A percentile compares a stretch with the other conserved stretches of the same genome.
Conservation (phyloP, 53 echinoderm and acorn worm species). For the Stichopus horrens region DNA sequence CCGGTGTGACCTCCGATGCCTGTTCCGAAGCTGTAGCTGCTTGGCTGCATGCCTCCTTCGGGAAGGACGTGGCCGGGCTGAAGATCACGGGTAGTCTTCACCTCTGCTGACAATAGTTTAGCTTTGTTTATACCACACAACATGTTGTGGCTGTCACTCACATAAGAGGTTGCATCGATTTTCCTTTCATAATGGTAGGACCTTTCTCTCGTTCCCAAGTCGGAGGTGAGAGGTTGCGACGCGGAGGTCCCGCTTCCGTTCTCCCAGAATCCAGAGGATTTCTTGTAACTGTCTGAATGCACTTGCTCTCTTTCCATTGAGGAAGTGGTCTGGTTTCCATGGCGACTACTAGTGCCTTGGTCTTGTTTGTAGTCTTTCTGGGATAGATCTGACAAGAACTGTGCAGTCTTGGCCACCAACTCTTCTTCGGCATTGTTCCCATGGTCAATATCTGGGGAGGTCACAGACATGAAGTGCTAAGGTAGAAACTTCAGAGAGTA, state of each 20-base stretch:
- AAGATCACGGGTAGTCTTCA: background rate
- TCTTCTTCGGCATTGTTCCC: background rate
- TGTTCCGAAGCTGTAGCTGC: background rate
- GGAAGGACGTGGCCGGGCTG: background rate
- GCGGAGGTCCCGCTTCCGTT: slow-evolving; percentile 25
- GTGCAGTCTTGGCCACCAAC: slow-evolving; percentile 24
- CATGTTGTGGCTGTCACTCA: background rate
- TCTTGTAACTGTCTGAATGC: slow-evolving; percentile 29
- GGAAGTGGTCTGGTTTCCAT: background rate
- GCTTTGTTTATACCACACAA: slow-evolving; percentile 17
- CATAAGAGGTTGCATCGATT: background rate
- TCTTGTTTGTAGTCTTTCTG: slow-evolving; percentile 16
- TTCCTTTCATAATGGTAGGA: slow-evolving; percentile 8
- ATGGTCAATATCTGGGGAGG: background rate
- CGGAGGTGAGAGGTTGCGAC: background rate
- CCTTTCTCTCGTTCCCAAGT: background rate
- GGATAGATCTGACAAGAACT: slow-evolving; percentile 42
- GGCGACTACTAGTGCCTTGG: background rate
- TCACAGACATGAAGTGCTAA: background rate
- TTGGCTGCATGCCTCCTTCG: background rate
- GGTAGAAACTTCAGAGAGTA: no score
- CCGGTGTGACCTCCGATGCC: background rate
- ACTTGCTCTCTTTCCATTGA: background rate
- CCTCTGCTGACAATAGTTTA: slow-evolving; percentile 29
- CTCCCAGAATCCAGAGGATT: slow-evolving; percentile 50